Percentiles rank a stretch among this genome's conserved stretches.
These are phyloP conservation scores for Nesogale talazaci DNA, from an alignment of 2,113 vertebrate genomes.

Conservation along the genomic window DNA sequence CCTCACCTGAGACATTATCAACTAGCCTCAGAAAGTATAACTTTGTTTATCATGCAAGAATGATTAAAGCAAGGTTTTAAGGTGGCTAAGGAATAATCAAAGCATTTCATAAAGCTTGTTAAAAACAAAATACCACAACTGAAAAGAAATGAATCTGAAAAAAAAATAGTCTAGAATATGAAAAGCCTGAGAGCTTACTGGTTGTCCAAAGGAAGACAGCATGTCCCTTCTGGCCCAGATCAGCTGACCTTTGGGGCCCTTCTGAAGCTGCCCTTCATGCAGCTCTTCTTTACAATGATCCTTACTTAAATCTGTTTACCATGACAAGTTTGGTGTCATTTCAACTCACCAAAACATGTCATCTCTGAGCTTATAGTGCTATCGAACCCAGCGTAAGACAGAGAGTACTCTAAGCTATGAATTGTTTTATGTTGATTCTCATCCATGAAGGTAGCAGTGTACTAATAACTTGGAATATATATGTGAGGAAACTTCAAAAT, in stretches of 20 bases:
- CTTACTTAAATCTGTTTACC: background rate
- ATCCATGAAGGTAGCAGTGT: background rate
- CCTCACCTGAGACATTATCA: background rate
- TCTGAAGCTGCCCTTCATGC: background rate
- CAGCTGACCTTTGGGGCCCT: background rate
- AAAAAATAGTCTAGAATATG: background rate
- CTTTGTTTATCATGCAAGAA: background rate
- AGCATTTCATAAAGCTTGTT: too few species aligned
- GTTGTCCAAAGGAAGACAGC: background rate
- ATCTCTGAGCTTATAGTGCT: background rate
- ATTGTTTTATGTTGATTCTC: background rate
- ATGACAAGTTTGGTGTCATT: background rate
- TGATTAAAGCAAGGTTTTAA: background rate
- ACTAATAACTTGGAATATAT: background rate
- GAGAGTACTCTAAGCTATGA: background rate
- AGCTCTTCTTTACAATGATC: background rate
- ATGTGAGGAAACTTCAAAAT: too few species aligned
- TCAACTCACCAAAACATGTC: background rate
- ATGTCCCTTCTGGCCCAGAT: background rate
- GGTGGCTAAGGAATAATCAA: too few species aligned
- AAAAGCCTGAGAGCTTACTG: background rate
- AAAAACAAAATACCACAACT: too few species aligned
- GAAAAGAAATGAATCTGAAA: too few species aligned
- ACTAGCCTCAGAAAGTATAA: background rate
- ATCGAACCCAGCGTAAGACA: background rate